Evolutionary conservation across 2,888 invertebrate genomes (phyloP), one percentile per base, ranked within the genome.

Genomic region (Watsonalla cultraria): DNA sequence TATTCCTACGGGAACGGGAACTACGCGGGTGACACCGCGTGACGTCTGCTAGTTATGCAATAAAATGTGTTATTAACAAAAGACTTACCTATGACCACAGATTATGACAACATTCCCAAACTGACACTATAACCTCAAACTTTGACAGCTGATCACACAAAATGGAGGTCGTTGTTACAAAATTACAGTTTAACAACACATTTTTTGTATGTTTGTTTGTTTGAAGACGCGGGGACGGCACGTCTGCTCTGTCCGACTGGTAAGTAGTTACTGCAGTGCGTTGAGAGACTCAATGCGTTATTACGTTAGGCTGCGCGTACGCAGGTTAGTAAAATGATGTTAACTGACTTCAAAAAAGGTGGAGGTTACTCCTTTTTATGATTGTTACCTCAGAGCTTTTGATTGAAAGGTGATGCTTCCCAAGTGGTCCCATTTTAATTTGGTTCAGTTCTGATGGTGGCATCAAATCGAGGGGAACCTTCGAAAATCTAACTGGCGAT

Each of bases 91-190:
- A 45, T 45, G 15, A 39, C 55, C 52, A 47, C 49, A 54, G 53
- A 55, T 42, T 53, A 61, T 62, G 57, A 33, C 50, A 35, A 62
- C 59, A 57, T 55, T 47, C 57, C 66, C 64, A 52, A 53, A 57
- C 62, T 51, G 13, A 4, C 14, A 53, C 54, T 59, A 60, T 64
- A 72, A 71, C 71, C 70, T 72, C 57, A 66, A 72, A 69, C 53
- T 55, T 48, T 60, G 70, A 71, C 80, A 82, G 74, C 77, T 80
- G 79, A 62, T 63, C 57, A 78, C 75, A 81, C 68, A 74, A 72
- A 57, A 72, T 72, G 68, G 70, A 68, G 63, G 42, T 15, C 42
- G 33, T 45, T 55, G 34, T 39, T 15, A 47, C 42, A 14, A 13
- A 48, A 48, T 9, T 51, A 51, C 33, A 52, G 46, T 57, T 60